These are phyloP conservation scores for Limnodromus scolopaceus DNA, from an alignment of 2,797 vertebrate species.

Conservation along the genomic window DNA sequence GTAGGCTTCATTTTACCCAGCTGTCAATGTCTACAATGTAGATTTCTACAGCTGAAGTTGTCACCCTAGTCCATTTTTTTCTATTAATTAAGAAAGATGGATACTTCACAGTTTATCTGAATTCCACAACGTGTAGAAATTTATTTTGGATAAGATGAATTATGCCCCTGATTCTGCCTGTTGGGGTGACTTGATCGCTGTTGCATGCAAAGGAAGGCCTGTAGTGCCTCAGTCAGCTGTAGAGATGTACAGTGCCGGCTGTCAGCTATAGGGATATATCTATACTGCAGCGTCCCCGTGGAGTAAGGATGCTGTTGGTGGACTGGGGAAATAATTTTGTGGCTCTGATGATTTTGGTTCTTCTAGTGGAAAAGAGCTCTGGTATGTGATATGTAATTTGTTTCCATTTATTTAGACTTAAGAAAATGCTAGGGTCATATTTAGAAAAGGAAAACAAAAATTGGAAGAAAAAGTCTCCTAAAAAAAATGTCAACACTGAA, in stretches of 20 bases:
- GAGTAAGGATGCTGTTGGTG: background rate
- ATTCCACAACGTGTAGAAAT: background rate
- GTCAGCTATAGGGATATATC: background rate
- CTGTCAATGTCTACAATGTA: background rate
- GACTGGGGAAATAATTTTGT: background rate
- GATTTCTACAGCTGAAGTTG: background rate
- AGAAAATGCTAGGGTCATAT: background rate
- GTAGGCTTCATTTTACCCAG: background rate
- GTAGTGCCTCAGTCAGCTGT: background rate
- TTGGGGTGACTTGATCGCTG: background rate
- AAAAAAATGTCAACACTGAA: background rate
- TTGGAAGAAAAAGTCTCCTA: background rate
- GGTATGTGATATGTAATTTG: background rate
- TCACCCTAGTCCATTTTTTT: background rate
- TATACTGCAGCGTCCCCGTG: background rate
- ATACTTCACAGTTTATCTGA: background rate
- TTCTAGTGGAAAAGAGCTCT: background rate
- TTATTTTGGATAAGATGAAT: background rate
- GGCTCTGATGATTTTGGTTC: background rate
- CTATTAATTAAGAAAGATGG: background rate
- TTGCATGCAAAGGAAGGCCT: background rate
- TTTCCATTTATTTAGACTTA: background rate
- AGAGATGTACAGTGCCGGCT: fast-evolving
- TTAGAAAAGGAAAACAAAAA: background rate
- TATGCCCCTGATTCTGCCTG: background rate